phyloP scores from a whole-genome alignment of 2,888 invertebrate species.

The Rotaria sp. region DNA sequence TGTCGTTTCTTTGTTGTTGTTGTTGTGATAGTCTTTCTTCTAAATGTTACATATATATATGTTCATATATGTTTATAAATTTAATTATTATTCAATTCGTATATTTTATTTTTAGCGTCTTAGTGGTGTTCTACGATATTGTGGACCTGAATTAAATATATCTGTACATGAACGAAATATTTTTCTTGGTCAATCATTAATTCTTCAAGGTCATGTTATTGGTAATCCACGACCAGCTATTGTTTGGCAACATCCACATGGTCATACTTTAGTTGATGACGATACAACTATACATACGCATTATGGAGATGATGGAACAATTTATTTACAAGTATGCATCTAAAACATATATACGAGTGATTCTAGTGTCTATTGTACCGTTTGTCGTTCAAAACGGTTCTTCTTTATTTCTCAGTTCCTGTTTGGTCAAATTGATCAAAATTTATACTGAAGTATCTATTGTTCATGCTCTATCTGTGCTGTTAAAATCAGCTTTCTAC shows the following conservation, averaged over 20 bases:
- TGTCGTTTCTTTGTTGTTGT: neutral
- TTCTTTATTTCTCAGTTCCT: too few relatives aligned
- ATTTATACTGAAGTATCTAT: too few relatives aligned
- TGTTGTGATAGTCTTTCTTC: neutral
- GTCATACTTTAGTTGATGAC: neutral
- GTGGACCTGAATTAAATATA: neutral
- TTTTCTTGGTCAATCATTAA: neutral
- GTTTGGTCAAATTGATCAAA: too few relatives aligned
- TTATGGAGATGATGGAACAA: constrained; percentile 4
- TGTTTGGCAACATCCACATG: constrained; percentile 22
- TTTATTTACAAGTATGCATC: neutral
- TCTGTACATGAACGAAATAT: neutral
- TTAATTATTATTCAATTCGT: neutral
- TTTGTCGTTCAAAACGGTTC: too few relatives aligned
- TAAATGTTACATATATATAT: neutral
- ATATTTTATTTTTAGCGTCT: constrained; percentile 57
- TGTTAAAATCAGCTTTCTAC: too few relatives aligned
- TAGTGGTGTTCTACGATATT: neutral
- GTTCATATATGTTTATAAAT: neutral
- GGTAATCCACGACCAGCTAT: constrained; percentile 21
- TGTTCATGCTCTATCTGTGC: too few relatives aligned
- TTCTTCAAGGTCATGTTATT: neutral
- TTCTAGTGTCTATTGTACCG: too few relatives aligned
- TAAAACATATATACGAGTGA: neutral
- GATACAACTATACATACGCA: neutral